phyloP scores from a whole-genome alignment of 1,140 invertebrate species.

The Colletes gigas region DNA sequence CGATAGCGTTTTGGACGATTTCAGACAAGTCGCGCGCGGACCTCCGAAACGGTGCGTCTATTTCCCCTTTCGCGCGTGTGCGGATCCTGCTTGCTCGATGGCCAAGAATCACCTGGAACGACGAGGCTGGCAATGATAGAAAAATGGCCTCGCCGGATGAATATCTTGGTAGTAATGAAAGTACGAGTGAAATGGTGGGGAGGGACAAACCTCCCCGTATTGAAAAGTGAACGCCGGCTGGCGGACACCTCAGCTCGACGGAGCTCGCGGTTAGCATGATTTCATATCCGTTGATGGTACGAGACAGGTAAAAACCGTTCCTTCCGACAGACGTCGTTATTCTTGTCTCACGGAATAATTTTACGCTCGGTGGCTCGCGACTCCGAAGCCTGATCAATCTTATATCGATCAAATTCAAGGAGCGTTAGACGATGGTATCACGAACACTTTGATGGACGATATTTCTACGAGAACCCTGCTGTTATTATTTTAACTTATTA shows the following conservation, averaged over 20 bases:
- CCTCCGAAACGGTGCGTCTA: not conserved
- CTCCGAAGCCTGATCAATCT: too few species aligned
- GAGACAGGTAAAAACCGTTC: not conserved
- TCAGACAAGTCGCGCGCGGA: not conserved
- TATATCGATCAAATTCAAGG: too few species aligned
- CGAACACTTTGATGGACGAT: too few species aligned
- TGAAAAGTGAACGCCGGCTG: constrained; percentile 49
- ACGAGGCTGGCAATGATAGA: constrained; percentile 62
- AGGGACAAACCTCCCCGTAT: constrained; percentile 41
- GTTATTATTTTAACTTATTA: too few species aligned
- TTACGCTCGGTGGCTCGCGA: too few species aligned
- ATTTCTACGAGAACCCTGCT: too few species aligned
- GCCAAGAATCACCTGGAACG: constrained; percentile 67
- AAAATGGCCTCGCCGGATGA: constrained; percentile 69
- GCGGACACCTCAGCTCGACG: not conserved
- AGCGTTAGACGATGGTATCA: too few species aligned
- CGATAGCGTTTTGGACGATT: not conserved
- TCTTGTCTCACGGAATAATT: too few species aligned
- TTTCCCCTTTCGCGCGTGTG: not conserved
- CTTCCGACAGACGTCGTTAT: not conserved
- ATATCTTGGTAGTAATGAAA: constrained; percentile 52
- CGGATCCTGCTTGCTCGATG: constrained; percentile 58
- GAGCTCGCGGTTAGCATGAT: constrained; percentile 5
- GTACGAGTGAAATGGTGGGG: constrained; percentile 47
- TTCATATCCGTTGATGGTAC: not conserved